Evolutionary conservation across 2,797 vertebrate genomes (phyloP), one percentile per base, ranked within the genome.

Genomic region (Chaenodraco wilsoni): DNA sequence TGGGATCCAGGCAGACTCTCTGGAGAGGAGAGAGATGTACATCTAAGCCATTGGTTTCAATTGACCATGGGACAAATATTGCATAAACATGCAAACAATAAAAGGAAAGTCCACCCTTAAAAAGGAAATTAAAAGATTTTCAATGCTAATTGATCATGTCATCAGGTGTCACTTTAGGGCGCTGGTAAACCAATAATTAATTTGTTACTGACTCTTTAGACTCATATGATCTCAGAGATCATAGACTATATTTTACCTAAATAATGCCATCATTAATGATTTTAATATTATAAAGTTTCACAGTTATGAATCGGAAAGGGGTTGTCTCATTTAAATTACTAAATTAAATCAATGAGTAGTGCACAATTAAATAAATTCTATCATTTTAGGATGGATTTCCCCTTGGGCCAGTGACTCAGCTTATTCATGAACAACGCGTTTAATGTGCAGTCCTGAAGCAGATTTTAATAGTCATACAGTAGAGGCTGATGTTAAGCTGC

Each of bases 1-100:
- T 88, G n/a, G 72, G 76, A 84, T 91, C 90, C 93, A 91, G 82
- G 76, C 65, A 74, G 63, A 73, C 65, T 89, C 90, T 90, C 88
- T 52, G 49, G 88, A 89, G 88, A 87, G 80, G 40, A 59, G 61
- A 66, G 76, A 73, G 76, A 58, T 58, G 61, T 72, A 70, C 84
- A 78, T 84, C 80, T 78, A 67, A 91, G 75, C 76, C 73, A 74
- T 71, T 88, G 86, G 83, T 89, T 90, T 91, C 80, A 88, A 79
- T 91, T 86, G 86, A 87, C 79, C 75, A 79, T 37, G 59, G 55
- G 78, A 89, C 81, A 86, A 89, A 84, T 75, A 75, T 74, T 74
- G 74, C 83, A 82, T 71, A 84, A 85, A 85, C 72, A 59, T 77
- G 62, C 73, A 71, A 71, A 77, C 55, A 72, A 77, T 69, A 65